These are phyloP conservation scores for Phengaris arion DNA, from an alignment of 2,888 invertebrate genomes.

Conservation along the genomic window DNA sequence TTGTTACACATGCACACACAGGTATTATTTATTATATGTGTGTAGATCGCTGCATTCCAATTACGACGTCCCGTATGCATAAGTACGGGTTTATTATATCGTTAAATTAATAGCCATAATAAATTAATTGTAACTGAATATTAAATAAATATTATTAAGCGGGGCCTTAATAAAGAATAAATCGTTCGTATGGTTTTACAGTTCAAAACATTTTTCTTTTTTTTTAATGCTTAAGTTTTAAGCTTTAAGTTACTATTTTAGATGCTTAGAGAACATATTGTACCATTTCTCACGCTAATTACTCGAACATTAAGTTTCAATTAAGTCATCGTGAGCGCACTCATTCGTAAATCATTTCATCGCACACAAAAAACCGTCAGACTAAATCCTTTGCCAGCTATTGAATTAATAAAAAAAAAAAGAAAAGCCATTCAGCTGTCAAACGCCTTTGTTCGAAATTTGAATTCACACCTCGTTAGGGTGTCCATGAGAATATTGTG, in stretches of 20 bases:
- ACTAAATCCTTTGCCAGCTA: conserved; percentile 29
- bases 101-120: conserved; percentile 6
- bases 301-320: conserved; percentile 38
- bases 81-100: conserved; percentile 12
- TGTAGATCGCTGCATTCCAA: background rate
- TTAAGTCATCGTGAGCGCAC: conserved; percentile 32
- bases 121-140: conserved; percentile 10
- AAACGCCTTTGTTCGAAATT: conserved; percentile 46
- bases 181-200: background rate
- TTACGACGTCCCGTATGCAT: conserved; percentile 12
- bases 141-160: background rate
- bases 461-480: conserved; percentile 47
- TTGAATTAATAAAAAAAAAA: conserved; percentile 37
- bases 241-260: background rate
- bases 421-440: conserved; percentile 47
- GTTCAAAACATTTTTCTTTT: background rate
- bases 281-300: conserved; percentile 40
- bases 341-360: conserved; percentile 28
- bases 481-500: conserved; percentile 38
- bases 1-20: background rate
- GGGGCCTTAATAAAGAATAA: background rate
- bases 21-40: background rate
- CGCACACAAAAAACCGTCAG: conserved; percentile 23
- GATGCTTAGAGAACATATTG: too few species aligned
- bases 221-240: background rate